Percentiles rank a stretch among this genome's conserved stretches.
Conservation (phyloP, 2,113 vertebrate genomes). For the Piaya cayana region DNA sequence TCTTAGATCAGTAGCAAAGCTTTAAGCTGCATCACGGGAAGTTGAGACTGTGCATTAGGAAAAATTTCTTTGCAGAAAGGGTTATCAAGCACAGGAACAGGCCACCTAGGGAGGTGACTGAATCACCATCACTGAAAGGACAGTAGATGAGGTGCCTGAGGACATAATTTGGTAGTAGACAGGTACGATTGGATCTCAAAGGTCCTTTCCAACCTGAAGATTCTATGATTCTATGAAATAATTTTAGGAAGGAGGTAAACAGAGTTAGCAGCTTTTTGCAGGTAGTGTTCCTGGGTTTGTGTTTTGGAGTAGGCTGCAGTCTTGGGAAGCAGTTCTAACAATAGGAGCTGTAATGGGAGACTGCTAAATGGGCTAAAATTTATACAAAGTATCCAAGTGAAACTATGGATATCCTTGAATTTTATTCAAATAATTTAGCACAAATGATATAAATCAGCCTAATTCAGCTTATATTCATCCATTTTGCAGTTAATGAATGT, state of each 20-base stretch:
- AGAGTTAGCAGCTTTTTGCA: background rate
- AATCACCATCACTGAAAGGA: no score
- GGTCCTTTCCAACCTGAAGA: no score
- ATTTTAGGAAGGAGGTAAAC: background rate
- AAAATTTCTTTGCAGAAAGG: no score
- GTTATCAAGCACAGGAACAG: no score
- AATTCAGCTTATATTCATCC: background rate
- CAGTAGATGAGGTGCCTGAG: no score
- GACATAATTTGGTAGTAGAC: no score
- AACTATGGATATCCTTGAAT: background rate
- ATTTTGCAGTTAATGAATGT: background rate
- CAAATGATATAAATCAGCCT: background rate
- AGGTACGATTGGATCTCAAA: no score
- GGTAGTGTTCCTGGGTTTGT: background rate
- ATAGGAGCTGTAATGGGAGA: background rate
- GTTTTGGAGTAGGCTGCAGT: background rate
- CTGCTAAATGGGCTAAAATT: background rate
- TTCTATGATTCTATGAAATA: no score
- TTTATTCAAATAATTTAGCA: background rate
- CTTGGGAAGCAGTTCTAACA: background rate
- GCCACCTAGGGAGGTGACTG: no score
- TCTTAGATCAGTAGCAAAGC: background rate
- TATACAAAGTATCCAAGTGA: background rate
- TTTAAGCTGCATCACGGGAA: no score
- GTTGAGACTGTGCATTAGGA: no score